Conservation (phyloP, 2,113 vertebrate genomes). For the Tragelaphus strepsiceros region DNA sequence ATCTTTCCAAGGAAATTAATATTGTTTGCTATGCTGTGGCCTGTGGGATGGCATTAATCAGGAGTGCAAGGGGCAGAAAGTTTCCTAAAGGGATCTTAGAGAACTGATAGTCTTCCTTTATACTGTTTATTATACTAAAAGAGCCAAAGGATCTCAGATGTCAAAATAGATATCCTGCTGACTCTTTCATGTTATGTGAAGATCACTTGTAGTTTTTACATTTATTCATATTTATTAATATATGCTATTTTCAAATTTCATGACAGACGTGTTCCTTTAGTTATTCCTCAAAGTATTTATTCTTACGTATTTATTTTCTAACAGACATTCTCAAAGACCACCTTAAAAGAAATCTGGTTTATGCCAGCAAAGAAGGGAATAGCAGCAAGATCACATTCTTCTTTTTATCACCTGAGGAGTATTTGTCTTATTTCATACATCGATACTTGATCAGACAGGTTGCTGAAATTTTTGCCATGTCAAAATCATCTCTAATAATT, state of each 20-base stretch:
- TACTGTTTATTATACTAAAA: background rate
- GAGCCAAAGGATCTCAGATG: background rate
- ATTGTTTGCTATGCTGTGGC: background rate
- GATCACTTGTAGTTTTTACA: background rate
- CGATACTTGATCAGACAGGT: conserved; percentile 57
- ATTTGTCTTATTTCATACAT: conserved; percentile 77
- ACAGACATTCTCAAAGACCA: conserved; percentile 31
- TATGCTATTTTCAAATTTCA: background rate
- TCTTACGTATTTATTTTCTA: background rate
- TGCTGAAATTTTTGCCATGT: conserved; percentile 66
- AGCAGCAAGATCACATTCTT: conserved; percentile 69
- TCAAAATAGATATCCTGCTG: background rate
- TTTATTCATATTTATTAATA: background rate
- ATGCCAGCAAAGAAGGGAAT: conserved; percentile 64
- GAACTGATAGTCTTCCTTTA: background rate
- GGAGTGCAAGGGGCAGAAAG: background rate
- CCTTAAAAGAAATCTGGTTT: conserved; percentile 73
- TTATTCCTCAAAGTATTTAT: background rate
- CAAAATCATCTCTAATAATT: conserved; percentile 54
- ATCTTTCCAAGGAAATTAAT: conserved; percentile 6
- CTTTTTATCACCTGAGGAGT: conserved; percentile 74
- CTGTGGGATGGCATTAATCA: background rate
- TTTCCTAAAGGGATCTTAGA: background rate
- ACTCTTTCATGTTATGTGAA: background rate
- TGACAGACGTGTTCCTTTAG: background rate